phyloP scores from a whole-genome alignment of 2,113 vertebrate species.

The Archocentrus centrarchus region DNA sequence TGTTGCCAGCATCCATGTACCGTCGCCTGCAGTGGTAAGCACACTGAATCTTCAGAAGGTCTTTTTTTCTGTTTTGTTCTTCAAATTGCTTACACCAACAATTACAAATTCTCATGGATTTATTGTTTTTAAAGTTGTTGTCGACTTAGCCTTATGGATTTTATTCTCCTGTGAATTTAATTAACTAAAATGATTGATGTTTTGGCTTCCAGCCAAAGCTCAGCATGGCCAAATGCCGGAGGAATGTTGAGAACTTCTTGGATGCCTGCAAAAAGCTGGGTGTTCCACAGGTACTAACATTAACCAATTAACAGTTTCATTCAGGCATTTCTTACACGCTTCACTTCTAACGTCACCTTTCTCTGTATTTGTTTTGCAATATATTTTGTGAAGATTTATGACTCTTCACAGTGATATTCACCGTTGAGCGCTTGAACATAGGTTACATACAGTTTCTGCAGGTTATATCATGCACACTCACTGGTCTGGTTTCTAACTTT shows the following conservation, averaged over 20 bases:
- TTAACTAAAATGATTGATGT: slow-evolving; percentile 16
- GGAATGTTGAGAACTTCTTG: slow-evolving; percentile 98
- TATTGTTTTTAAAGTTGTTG: neutral
- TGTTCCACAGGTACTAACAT: slow-evolving; percentile 90
- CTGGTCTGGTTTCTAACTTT: neutral
- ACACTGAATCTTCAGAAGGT: neutral
- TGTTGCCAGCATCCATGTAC: slow-evolving; percentile 97
- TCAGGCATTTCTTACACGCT: neutral
- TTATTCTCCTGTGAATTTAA: neutral
- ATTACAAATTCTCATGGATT: neutral
- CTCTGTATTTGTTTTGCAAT: neutral
- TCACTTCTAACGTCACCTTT: neutral
- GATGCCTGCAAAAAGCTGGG: slow-evolving; percentile 98
- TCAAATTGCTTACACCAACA: neutral
- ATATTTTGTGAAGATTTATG: neutral
- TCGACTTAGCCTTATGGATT: neutral
- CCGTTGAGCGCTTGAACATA: neutral
- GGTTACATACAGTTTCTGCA: neutral
- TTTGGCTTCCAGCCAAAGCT: slow-evolving; percentile 91
- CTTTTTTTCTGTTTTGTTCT: neutral
- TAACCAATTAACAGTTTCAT: neutral
- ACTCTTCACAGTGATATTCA: neutral
- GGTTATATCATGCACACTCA: neutral
- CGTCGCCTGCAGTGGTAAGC: slow-evolving; percentile 97
- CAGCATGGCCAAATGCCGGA: slow-evolving; percentile 98